Percentiles rank a stretch among this genome's conserved stretches.
These are phyloP conservation scores for Trichechus manatus DNA, from an alignment of 2,113 vertebrate species.

Conservation along the genomic window DNA sequence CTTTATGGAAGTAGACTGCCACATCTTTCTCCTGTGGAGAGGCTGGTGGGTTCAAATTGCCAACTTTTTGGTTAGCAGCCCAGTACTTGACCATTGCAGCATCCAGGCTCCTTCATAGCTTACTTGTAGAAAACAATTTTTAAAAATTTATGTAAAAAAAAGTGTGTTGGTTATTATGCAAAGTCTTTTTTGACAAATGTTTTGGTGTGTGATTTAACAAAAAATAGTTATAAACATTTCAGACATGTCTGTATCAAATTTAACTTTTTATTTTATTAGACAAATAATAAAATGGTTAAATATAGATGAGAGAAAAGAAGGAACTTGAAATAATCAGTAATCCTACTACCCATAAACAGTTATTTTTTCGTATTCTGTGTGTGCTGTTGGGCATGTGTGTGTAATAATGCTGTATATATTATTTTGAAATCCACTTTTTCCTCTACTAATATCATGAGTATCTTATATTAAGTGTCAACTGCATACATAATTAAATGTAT, in stretches of 20 bases:
- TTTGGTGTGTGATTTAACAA: conserved; percentile 38
- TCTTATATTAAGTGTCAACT: not conserved
- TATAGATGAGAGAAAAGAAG: conserved; percentile 7
- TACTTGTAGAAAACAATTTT: conserved; percentile 17
- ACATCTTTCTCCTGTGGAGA: too few species aligned
- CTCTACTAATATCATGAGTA: not conserved
- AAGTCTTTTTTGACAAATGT: not conserved
- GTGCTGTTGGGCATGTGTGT: not conserved
- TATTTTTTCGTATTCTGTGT: not conserved
- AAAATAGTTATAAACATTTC: not conserved
- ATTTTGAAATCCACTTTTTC: not conserved
- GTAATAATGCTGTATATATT: not conserved
- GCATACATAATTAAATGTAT: not conserved
- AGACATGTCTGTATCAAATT: not conserved
- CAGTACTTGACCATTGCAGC: too few species aligned
- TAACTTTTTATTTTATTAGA: conserved; percentile 18
- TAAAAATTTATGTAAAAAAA: not conserved
- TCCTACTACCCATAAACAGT: not conserved
- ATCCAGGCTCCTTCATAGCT: not conserved
- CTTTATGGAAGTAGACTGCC: not conserved
- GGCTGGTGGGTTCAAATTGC: too few species aligned
- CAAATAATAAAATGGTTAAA: conserved; percentile 39
- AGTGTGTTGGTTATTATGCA: not conserved
- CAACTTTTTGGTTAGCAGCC: too few species aligned
- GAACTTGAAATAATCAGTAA: conserved; percentile 29